These are phyloP conservation scores for Brenthis ino DNA, from an alignment of 2,888 invertebrate species.

Conservation along the genomic window DNA sequence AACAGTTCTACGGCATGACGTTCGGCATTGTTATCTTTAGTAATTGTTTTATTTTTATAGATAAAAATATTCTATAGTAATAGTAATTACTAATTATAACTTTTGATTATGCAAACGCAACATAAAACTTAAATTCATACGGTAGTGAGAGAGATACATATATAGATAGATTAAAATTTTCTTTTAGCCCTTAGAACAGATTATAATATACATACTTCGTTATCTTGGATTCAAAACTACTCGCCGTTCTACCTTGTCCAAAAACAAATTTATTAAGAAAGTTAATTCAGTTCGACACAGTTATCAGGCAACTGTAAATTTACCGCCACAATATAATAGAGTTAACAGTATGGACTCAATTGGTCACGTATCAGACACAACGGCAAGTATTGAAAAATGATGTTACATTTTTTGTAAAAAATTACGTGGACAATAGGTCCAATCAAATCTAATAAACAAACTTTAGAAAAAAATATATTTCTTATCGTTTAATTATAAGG, in stretches of 20 bases:
- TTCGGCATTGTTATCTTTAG: too few species aligned
- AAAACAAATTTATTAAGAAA: conserved; percentile 26
- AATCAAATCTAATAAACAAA: background rate
- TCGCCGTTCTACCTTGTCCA: background rate
- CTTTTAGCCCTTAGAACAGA: too few species aligned
- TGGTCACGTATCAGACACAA: conserved; percentile 45
- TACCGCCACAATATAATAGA: conserved; percentile 48
- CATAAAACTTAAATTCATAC: too few species aligned
- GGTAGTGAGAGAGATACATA: too few species aligned
- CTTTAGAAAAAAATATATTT: background rate
- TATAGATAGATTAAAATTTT: too few species aligned
- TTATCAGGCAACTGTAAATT: conserved; percentile 42
- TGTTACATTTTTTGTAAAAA: background rate
- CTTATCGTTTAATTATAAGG: background rate
- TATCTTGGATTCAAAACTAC: background rate
- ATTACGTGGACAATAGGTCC: background rate
- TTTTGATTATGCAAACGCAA: too few species aligned
- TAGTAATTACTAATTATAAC: too few species aligned
- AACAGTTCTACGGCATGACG: too few species aligned
- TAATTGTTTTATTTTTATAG: too few species aligned
- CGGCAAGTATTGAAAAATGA: conserved; percentile 26
- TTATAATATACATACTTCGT: background rate
- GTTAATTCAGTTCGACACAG: conserved; percentile 41
- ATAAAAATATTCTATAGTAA: too few species aligned
- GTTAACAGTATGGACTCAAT: conserved; percentile 55